Evolutionary conservation across 2,113 vertebrate genomes (phyloP).

Genomic region (Neolamprologus longior): DNA sequence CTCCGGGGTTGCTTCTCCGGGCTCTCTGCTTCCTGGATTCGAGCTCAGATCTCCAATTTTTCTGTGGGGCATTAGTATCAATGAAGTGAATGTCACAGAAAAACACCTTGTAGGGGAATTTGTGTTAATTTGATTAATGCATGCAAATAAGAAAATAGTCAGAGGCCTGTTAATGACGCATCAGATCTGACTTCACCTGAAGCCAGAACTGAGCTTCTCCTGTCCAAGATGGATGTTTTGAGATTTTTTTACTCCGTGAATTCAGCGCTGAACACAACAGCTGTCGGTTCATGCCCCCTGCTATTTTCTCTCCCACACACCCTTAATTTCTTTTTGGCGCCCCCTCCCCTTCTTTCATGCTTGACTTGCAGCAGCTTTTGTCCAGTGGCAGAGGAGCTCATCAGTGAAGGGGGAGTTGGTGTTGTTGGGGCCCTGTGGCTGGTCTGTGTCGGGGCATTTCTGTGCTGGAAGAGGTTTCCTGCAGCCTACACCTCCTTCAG

Average conservation of each 20-base stretch:
- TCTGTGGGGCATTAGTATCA: neutral
- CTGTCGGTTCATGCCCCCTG: conserved; percentile 67
- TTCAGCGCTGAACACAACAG: conserved; percentile 78
- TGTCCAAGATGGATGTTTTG: conserved; percentile 45
- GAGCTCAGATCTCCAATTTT: neutral
- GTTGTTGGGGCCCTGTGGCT: conserved; percentile 37
- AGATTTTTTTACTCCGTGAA: conserved; percentile 37
- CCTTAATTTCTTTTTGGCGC: conserved; percentile 47
- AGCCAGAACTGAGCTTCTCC: neutral
- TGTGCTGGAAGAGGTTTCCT: conserved; percentile 16
- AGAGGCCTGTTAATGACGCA: neutral
- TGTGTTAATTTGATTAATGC: neutral
- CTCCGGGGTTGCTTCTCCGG: neutral
- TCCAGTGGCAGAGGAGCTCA: conserved; percentile 58
- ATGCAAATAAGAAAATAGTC: neutral
- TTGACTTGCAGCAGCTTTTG: conserved; percentile 82
- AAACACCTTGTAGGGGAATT: neutral
- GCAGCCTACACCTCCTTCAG: conserved; percentile 41
- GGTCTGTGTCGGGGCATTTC: neutral
- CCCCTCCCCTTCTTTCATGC: conserved; percentile 66
- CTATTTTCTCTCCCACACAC: conserved; percentile 46
- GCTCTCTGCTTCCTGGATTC: neutral
- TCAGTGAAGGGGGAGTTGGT: conserved; percentile 22
- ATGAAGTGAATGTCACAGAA: neutral
- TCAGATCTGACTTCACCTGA: conserved; percentile 1